Conservation (phyloP, 2,113 vertebrate genomes). For the Colinus virginianus region DNA sequence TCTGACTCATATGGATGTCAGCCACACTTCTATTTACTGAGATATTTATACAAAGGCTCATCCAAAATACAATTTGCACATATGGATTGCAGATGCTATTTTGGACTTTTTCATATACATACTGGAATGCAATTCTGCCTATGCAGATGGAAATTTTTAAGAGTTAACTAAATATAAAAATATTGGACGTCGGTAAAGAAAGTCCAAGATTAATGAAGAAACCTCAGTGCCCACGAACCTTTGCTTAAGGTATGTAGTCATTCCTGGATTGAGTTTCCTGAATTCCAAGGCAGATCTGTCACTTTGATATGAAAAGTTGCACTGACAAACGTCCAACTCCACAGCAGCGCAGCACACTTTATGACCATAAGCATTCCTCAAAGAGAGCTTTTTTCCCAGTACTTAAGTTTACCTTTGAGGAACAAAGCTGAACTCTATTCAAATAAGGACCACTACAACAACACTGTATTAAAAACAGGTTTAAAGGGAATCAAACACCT, state of each 20-base stretch:
- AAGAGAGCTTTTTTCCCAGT: neutral
- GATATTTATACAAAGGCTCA: neutral
- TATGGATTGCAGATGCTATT: neutral
- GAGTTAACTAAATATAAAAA: neutral
- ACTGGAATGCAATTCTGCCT: neutral
- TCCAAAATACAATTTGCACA: neutral
- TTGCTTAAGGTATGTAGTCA: neutral
- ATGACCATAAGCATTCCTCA: neutral
- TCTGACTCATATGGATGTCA: neutral
- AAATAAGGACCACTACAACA: neutral
- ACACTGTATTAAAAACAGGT: neutral
- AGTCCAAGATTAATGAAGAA: neutral
- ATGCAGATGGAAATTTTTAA: neutral
- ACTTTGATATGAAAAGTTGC: neutral
- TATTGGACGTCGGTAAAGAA: neutral
- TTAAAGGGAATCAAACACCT: neutral
- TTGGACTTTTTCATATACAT: rapidly evolving
- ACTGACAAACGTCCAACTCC: neutral
- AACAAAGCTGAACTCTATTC: neutral
- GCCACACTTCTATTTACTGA: neutral
- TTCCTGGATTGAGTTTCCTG: neutral
- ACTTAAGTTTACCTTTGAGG: neutral
- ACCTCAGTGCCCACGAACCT: rapidly evolving
- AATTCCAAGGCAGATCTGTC: neutral
- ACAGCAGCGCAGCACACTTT: neutral